Base-by-base conservation (phyloP, 2,888 invertebrate genomes). In the Amiota mariae region DNA sequence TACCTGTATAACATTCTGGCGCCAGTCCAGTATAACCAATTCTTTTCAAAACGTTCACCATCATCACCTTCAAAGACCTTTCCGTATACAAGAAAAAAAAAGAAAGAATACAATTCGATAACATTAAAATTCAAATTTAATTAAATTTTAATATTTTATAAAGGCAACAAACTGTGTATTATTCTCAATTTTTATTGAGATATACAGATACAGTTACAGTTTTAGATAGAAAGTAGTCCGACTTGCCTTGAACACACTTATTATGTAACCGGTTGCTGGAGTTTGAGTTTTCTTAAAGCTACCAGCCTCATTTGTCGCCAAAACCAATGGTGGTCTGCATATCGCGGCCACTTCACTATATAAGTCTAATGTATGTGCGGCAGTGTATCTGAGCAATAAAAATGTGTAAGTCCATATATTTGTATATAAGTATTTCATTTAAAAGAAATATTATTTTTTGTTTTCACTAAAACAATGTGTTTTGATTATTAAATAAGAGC, bases 11-110 rank as follows among this genome's bases (percentile, higher is more conserved):
- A 92, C 95, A 97, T 97, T 75, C 97, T 92, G 8, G 97, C 97
- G n/a, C 97, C 97, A 46, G 97, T 97, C 97, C 97, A 97, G 88
- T 97, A 97, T 18, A 97, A 92, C 97, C 97, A 97, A 91, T 97
- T 97, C 82, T 96, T 93, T 90, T 97, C 97, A 88, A 97, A 96
- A 79, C 95, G 94, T 87, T 97, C 96, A 71, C 96, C 94, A 89
- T 97, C 97, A 88, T 97, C 97, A 54, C 97, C 97, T 90, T 97
- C 97, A 90, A 97, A 97, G 24, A 97, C 97, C 93, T 93, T 70
- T 71, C 71, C 56, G 36, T 75, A 24, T 8, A 51, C 71, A 9
- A 46, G 48, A 2, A 51, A 12, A 4, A 67, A 15, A 18, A 70
- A 59, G 56, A 61, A 72, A 59, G 13, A 46, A 51, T 1, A 51